Percentiles rank a stretch among this genome's conserved stretches.
Evolutionary conservation across 2,113 vertebrate species (phyloP).

Genomic region (Peromyscus californicus): DNA sequence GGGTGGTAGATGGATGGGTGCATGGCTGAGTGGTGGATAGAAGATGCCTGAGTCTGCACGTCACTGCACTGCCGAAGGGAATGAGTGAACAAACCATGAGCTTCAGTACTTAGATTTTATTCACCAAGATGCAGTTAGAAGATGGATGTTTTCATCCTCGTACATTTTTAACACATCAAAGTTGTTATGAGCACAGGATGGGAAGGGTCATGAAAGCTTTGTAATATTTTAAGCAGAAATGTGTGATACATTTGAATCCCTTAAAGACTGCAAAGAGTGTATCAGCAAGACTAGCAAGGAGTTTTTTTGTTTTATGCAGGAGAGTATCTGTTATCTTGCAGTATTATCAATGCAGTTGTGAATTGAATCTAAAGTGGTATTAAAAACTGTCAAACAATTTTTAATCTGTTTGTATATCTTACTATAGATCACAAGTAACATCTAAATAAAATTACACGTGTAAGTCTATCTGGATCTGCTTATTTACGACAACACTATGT

Average conservation of each 20-base stretch:
- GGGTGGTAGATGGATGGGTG: background rate
- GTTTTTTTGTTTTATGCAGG: conserved; percentile 81
- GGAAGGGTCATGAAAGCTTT: conserved; percentile 79
- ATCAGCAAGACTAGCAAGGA: conserved; percentile 79
- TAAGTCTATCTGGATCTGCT: conserved; percentile 78
- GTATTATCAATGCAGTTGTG: conserved; percentile 85
- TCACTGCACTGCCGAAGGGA: background rate
- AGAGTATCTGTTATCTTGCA: conserved; percentile 82
- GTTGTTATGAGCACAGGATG: conserved; percentile 82
- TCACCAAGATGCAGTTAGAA: conserved; percentile 38
- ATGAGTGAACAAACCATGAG: background rate
- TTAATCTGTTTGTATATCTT: conserved; percentile 88
- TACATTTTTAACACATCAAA: conserved; percentile 69
- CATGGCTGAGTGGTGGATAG: background rate
- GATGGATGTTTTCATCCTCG: conserved; percentile 65
- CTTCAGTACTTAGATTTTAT: background rate
- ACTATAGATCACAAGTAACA: conserved; percentile 85
- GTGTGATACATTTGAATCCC: conserved; percentile 76
- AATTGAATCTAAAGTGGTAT: conserved; percentile 85
- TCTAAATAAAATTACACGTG: conserved; percentile 89
- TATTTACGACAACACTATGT: conserved; percentile 34
- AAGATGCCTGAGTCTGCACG: background rate
- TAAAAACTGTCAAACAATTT: conserved; percentile 86
- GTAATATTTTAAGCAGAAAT: conserved; percentile 81
- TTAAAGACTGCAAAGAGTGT: conserved; percentile 77